Percentiles rank a stretch among this genome's conserved stretches.
Evolutionary conservation across 1,140 invertebrate species (phyloP).

Genomic region (Psix sp.): DNA sequence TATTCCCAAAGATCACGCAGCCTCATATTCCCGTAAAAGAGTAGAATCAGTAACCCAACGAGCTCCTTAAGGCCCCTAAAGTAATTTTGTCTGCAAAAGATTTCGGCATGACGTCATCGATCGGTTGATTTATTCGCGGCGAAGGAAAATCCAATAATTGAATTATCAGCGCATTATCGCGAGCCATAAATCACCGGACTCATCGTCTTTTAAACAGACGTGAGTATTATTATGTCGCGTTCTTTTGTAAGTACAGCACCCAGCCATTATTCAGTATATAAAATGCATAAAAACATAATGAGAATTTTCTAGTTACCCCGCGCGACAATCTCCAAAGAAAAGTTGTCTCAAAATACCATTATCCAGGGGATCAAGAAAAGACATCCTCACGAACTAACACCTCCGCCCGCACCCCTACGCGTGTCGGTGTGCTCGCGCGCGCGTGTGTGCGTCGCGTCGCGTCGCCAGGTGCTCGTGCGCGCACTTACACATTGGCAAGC

Average conservation of each 20-base stretch:
- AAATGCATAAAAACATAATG: constrained; percentile 54
- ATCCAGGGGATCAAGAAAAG: constrained; percentile 57
- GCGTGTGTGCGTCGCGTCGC: constrained; percentile 6
- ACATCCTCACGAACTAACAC: constrained; percentile 56
- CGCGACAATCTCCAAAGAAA: constrained; percentile 55
- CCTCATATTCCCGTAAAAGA: too few relatives aligned
- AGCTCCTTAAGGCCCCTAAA: too few relatives aligned
- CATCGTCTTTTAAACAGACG: constrained; percentile 22
- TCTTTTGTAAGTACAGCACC: constrained; percentile 4
- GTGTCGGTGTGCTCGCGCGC: neutral
- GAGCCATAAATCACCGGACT: constrained; percentile 29
- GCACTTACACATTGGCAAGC: constrained; percentile 1
- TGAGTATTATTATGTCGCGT: constrained; percentile 15
- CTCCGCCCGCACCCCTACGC: neutral
- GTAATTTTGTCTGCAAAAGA: too few relatives aligned
- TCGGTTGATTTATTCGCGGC: too few relatives aligned
- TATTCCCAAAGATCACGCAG: too few relatives aligned
- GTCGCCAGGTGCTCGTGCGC: constrained; percentile 4
- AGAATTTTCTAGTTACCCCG: constrained; percentile 40
- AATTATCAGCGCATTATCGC: too few relatives aligned
- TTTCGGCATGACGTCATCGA: too few relatives aligned
- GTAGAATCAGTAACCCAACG: too few relatives aligned
- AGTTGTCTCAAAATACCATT: constrained; percentile 60
- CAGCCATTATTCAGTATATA: constrained; percentile 47
- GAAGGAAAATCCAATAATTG: constrained; percentile 23